These are phyloP conservation scores for Hyposoter didymator DNA, from an alignment of 2,888 invertebrate genomes.

Conservation along the genomic window DNA sequence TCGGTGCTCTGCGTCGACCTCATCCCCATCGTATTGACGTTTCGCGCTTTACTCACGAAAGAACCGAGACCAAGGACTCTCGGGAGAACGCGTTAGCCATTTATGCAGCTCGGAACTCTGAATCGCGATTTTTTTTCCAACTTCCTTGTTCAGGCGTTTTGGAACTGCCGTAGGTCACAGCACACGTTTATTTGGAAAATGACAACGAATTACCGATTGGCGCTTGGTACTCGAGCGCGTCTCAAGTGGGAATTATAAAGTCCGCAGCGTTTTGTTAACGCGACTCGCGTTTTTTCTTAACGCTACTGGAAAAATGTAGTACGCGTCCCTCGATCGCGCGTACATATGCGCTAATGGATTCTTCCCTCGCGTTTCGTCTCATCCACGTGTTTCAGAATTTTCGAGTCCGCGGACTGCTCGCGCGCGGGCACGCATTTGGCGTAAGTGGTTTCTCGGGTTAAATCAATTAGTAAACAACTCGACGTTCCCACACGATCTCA, in stretches of 20 bases:
- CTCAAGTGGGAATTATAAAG: no score
- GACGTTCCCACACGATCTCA: conserved; percentile 46
- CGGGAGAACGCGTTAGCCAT: not conserved
- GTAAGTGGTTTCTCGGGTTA: conserved; percentile 63
- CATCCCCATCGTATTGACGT: not conserved
- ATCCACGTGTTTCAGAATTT: not conserved
- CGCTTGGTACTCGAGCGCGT: no score
- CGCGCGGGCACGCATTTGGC: conserved; percentile 1
- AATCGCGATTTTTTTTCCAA: not conserved
- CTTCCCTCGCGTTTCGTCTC: not conserved
- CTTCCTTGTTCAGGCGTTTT: not conserved
- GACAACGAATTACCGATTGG: not conserved
- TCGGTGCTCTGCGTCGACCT: not conserved
- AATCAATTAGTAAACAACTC: conserved; percentile 60
- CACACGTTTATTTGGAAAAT: not conserved
- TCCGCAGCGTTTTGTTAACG: no score
- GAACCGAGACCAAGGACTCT: conserved; percentile 14
- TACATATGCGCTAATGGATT: conserved; percentile 31
- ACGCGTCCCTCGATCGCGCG: not conserved
- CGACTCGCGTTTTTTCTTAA: not conserved
- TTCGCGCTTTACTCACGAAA: not conserved
- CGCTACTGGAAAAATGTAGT: not conserved
- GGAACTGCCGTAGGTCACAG: not conserved
- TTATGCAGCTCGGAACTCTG: not conserved
- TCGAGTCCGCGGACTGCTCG: not conserved